Conservation (phyloP, 53 echinoderm and acorn worm genomes). For the Paelopatides confundens region DNA sequence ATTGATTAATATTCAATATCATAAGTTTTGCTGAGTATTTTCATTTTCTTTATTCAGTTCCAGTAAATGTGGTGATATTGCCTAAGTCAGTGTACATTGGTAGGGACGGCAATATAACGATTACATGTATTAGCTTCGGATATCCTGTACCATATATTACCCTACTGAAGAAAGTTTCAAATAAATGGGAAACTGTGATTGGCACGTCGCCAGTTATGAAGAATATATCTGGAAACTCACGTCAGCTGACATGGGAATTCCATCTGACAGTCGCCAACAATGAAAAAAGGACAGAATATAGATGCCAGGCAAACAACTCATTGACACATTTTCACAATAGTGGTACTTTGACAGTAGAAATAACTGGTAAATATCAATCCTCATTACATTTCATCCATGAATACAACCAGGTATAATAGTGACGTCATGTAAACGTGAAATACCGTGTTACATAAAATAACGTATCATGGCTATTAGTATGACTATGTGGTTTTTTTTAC, state of each 20-base stretch:
- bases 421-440: no score
- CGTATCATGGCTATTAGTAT: no score
- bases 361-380: no score
- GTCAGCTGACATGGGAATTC: background rate
- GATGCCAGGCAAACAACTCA: background rate
- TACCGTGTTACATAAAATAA: no score
- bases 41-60: no score
- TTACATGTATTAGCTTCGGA: background rate
- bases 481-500: no score
- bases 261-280: background rate
- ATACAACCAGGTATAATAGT: no score
- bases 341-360: no score
- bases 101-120: background rate
- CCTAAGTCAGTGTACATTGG: background rate
- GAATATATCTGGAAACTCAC: background rate
- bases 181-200: background rate
- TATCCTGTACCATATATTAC: background rate
- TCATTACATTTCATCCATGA: no score
- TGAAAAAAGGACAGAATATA: background rate
- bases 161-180: background rate
- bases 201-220: background rate
- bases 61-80: no score
- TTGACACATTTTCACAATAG: background rate
- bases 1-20: no score
- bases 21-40: no score